Evolutionary conservation across 2,888 invertebrate species (phyloP), one percentile per base, ranked within the genome.

Genomic region (Agonopterix heracliana): DNA sequence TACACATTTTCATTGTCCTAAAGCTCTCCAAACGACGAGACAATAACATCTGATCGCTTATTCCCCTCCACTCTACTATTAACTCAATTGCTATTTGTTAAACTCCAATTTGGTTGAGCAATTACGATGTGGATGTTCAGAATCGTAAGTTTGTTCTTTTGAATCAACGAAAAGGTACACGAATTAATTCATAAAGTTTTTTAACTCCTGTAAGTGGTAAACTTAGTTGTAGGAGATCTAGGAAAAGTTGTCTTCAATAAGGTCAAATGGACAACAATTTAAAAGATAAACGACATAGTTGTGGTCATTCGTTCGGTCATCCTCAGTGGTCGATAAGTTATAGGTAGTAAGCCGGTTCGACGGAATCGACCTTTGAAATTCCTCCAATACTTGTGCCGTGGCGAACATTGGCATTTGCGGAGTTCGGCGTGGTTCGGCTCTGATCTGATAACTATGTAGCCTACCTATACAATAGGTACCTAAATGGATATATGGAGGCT

Each of bases 1-100:
- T 81, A 75, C 66, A 62, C 60, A 70, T 79, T 76, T 68, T 69
- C 75, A 78, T 81, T 79, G 77, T 81, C 69, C 67, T 74, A 26
- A 26, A 26, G 65, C 73, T 76, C 75, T 68, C 55, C 54, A 75
- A 78, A 74, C 66, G 59, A 60, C 66, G 67, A 72, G 69, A 75
- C 77, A 74, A 74, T 78, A 70, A 74, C 63, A 66, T 64, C 63
- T 73, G 75, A 79, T 77, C 69, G 71, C 64, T 65, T 52, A 44
- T 60, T 59, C 68, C 71, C 68, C 67, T 61, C 63, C 66, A 70
- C 65, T 57, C 60, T 57, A 58, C 63, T 63, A 74, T 78, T 76
- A 79, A 66, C 61, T 68, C 66, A 76, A 80, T 80, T 76, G 71
- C 56, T 64, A 63, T 68, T 65, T 57, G 54, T 64, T 52, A 36